A percentile compares a stretch with the other conserved stretches of the same genome.
phyloP scores from a whole-genome alignment of 2,797 vertebrate species.

The Poeciliopsis infans region DNA sequence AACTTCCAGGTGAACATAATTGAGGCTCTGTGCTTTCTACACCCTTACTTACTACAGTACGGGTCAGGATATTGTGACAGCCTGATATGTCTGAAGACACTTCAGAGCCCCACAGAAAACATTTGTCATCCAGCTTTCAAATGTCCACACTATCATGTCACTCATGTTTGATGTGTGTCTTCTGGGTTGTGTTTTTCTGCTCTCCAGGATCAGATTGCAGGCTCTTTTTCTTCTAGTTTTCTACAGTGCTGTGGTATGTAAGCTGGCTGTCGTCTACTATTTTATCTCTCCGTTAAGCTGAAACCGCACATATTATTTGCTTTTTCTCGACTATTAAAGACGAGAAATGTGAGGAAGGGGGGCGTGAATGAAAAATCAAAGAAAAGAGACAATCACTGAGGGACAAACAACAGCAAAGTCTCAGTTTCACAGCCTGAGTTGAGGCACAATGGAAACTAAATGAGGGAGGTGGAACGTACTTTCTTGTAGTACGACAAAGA shows the following conservation, averaged over 20 bases:
- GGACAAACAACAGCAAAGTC: neutral
- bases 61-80: conserved; percentile 37
- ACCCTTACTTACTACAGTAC: conserved; percentile 19
- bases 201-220: conserved; percentile 23
- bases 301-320: neutral
- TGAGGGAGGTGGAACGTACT: neutral
- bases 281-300: no score
- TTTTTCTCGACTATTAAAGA: neutral
- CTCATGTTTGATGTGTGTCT: conserved; percentile 19
- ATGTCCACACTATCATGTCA: conserved; percentile 38
- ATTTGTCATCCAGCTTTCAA: conserved; percentile 21
- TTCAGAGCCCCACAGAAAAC: conserved; percentile 28
- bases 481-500: conserved; percentile 28
- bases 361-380: neutral
- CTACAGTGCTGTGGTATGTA: neutral
- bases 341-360: neutral
- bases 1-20: conserved; percentile 59
- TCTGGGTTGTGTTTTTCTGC: neutral
- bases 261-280: neutral
- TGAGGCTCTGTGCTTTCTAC: conserved; percentile 44
- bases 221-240: conserved; percentile 3
- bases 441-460: conserved; percentile 11
- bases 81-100: conserved; percentile 31
- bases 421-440: neutral
- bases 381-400: neutral